Base-by-base conservation (phyloP, 2,888 invertebrate species). In the Epinotia nisella region DNA sequence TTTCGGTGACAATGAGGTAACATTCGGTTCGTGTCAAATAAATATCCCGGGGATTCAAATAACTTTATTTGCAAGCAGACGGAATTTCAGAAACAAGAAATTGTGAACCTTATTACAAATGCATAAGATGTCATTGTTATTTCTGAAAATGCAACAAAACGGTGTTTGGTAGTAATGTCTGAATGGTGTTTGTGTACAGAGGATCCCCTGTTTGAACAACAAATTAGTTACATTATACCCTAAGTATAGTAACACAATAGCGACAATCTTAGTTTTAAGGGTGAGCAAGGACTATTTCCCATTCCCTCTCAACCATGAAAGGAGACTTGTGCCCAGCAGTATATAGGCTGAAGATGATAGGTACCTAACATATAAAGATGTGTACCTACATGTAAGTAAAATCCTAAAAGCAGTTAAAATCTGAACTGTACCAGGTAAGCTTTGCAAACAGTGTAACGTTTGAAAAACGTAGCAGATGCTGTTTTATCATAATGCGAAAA, bases 141-240 rank as follows among this genome's bases (percentile, higher is more conserved):
- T 29, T 49, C 15, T 10, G 15, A 0, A 24, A 55, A 39, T n/a
- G 61, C 5, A 70, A 19, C 0, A 21, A 24, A 35, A 17, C 29
- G n/a, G 74, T n/a, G 53, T 55, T 59, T 78, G 74, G 76, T 81
- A 81, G 80, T 78, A 80, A 81, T 84, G 82, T 76, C 78, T 80
- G 79, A 82, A 83, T 81, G 81, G 85, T 90, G 89, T 92, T 92
- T 91, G 89, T 87, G 85, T 87, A 84, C 83, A 83, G 83, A 88
- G 82, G 83, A 84, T 82, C 90, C 89, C 90, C 84, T 93, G 90
- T 93, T 93, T 93, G 92, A 91, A 90, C 90, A 92, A 91, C 91
- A 91, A 92, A 93, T 93, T 93, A 92, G 91, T 90, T 90, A 84
- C 88, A 92, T 93, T 93, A 92, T 89, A 90, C 91, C 90, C 87